Conservation (phyloP, 2,113 vertebrate species). For the Balaeniceps rex region DNA sequence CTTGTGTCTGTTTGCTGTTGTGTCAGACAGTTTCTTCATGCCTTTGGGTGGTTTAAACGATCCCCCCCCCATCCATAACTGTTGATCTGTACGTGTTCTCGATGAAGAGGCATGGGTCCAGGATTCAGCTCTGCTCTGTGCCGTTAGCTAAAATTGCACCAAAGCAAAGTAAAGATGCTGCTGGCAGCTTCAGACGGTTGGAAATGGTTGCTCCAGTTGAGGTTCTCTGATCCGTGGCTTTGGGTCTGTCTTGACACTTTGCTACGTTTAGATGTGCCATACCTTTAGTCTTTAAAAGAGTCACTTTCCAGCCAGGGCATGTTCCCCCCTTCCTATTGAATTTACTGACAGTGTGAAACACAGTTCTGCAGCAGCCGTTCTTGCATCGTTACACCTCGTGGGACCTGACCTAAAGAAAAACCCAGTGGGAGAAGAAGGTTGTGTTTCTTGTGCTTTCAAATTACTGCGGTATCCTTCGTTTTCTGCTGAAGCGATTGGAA, state of each 20-base stretch:
- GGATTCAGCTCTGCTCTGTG: neutral
- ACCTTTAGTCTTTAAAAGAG: neutral
- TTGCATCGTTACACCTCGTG: fast-evolving
- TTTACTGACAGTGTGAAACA: neutral
- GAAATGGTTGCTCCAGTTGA: fast-evolving
- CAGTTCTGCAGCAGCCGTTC: neutral
- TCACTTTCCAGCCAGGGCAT: neutral
- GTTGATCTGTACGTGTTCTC: fast-evolving
- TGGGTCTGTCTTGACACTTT: neutral
- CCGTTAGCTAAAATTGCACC: neutral
- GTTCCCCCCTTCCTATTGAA: neutral
- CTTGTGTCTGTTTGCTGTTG: neutral
- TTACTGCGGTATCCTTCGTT: neutral
- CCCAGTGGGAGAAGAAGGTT: neutral
- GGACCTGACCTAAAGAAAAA: neutral
- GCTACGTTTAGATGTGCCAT: neutral
- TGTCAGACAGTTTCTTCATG: neutral
- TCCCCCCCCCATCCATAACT: neutral
- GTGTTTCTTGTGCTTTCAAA: neutral
- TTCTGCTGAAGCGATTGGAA: neutral
- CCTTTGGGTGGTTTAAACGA: neutral
- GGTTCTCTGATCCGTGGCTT: neutral
- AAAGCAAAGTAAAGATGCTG: neutral
- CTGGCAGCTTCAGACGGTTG: neutral
- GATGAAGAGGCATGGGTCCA: neutral